These are phyloP conservation scores for Berghia stephanieae DNA, from an alignment of 1,140 invertebrate genomes.

Conservation along the genomic window DNA sequence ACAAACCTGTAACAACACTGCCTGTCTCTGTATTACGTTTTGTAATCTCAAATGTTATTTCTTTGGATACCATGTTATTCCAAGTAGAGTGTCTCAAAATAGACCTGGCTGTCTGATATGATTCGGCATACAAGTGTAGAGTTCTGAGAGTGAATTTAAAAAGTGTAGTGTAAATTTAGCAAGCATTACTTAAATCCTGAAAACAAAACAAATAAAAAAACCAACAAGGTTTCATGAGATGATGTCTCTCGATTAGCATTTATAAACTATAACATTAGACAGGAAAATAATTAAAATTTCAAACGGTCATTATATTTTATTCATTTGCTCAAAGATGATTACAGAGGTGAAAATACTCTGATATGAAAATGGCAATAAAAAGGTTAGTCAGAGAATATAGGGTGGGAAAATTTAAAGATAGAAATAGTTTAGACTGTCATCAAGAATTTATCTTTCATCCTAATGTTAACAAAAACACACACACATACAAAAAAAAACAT, in stretches of 20 bases:
- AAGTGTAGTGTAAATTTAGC: no score
- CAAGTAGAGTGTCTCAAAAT: constrained; percentile 21
- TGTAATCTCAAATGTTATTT: constrained; percentile 19
- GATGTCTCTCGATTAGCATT: no score
- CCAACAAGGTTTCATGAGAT: neutral
- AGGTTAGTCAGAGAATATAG: no score
- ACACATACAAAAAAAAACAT: no score
- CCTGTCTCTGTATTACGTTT: neutral
- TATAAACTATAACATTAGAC: neutral
- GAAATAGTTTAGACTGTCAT: no score
- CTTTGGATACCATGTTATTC: constrained; percentile 22
- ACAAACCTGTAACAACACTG: constrained; percentile 11
- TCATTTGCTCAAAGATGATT: no score
- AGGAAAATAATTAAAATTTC: neutral
- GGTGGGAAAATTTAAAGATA: no score
- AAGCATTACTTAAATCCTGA: neutral
- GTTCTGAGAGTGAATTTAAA: no score
- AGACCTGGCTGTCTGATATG: constrained; percentile 21
- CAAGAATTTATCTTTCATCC: no score
- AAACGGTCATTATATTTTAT: neutral
- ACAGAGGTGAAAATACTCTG: no score
- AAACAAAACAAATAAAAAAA: neutral
- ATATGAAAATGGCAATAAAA: no score
- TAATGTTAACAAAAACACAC: no score
- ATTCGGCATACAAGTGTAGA: constrained; percentile 12